Conservation (phyloP, 1,140 invertebrate species). For the Aphelenchoides avenae region DNA sequence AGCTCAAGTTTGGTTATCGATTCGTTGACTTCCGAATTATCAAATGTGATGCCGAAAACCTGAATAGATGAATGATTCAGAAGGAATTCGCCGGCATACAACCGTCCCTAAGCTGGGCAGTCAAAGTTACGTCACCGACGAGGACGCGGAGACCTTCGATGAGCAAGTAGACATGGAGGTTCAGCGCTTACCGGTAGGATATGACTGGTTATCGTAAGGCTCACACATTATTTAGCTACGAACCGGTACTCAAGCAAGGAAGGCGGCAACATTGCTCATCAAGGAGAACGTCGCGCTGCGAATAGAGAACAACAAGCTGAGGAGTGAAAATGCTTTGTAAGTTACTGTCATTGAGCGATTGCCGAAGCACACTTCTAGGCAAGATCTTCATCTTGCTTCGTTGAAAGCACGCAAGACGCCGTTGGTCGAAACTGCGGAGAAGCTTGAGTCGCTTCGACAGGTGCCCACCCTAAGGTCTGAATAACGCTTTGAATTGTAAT, state of each 20-base stretch:
- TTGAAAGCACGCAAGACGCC: conserved; percentile 16
- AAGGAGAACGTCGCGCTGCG: conserved; percentile 31
- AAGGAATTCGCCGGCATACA: conserved; percentile 34
- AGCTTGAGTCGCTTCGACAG: conserved; percentile 32
- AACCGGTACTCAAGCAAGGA: conserved; percentile 13
- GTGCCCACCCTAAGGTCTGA: too few relatives aligned
- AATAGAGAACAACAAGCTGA: conserved; percentile 25
- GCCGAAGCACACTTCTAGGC: conserved; percentile 10
- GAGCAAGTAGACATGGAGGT: conserved; percentile 27
- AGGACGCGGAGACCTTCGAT: too few relatives aligned
- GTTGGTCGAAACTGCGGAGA: conserved; percentile 34
- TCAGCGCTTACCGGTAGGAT: conserved; percentile 23
- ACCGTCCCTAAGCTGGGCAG: conserved; percentile 29
- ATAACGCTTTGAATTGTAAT: too few relatives aligned
- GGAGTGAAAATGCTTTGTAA: conserved; percentile 34
- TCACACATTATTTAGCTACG: conserved; percentile 2
- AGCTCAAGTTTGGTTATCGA: conserved; percentile 1
- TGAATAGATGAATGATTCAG: conserved; percentile 28
- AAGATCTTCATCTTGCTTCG: conserved; percentile 26
- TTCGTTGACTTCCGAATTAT: conserved; percentile 13
- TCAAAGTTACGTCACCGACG: conserved; percentile 14
- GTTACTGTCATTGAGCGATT: conserved; percentile 2
- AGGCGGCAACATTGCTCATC: conserved; percentile 34
- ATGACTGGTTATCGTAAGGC: background rate
- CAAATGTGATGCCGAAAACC: too few relatives aligned